These are phyloP conservation scores for Mixornis gularis DNA, from an alignment of 2,113 vertebrate species.

Conservation along the genomic window DNA sequence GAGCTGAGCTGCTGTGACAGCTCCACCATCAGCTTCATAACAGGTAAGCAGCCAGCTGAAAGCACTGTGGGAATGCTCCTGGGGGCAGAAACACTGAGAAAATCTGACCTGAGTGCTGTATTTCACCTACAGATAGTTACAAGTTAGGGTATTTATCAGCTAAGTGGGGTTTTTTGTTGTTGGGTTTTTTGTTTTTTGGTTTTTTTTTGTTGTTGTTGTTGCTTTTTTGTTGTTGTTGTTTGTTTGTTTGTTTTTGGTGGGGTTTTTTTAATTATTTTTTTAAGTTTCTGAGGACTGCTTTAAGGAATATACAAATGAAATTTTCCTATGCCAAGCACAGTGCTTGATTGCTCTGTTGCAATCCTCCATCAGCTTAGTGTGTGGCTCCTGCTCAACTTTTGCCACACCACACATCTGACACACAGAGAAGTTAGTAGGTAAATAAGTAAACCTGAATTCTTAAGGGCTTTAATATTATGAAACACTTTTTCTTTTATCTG, in stretches of 20 bases:
- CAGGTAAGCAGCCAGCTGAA: conserved; percentile 71
- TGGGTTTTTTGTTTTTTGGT: background rate
- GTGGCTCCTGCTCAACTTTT: background rate
- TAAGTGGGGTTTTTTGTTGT: background rate
- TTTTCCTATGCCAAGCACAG: background rate
- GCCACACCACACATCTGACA: background rate
- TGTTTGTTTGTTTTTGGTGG: background rate
- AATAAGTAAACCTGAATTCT: background rate
- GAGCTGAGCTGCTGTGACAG: conserved; percentile 89
- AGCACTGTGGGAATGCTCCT: background rate
- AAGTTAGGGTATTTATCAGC: background rate
- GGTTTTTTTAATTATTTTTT: background rate
- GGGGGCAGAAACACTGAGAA: background rate
- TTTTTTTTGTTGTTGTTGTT: background rate
- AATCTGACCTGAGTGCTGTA: background rate
- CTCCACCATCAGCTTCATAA: conserved; percentile 89
- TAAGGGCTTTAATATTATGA: background rate
- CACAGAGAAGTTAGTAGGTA: background rate
- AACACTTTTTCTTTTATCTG: background rate
- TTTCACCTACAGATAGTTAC: background rate
- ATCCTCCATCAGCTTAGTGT: background rate
- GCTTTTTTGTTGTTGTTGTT: background rate
- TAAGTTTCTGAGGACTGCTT: background rate
- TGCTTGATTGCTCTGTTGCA: background rate
- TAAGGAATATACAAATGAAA: background rate